Base-by-base conservation (phyloP, 2,113 vertebrate genomes). In the Natator depressus region DNA sequence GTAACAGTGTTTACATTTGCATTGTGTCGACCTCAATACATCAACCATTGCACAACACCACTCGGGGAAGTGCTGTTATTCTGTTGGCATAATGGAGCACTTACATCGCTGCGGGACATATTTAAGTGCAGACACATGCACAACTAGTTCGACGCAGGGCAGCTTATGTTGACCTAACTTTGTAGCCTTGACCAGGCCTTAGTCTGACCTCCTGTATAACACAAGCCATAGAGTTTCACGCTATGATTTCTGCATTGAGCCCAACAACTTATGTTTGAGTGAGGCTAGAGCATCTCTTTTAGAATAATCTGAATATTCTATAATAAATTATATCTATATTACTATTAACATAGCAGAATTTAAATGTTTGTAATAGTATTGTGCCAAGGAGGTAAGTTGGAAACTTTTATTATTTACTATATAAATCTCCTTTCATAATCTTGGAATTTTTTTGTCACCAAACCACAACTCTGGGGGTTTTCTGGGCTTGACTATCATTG, bases 151-250 rank as follows among this genome's bases (percentile, higher is more conserved):
- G 8, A 72, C 8, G 17, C 16, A 38, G n/a, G n/a, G 35, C 20
- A 19, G 35, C 35, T 69, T 69, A n/a, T 69, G 35, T 38, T 5
- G 17, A 20, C 35, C 8, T 69, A 69, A n/a, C 31, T 38, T 69
- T 20, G 65, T 69, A 69, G 35, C 65, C 19, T 69, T 38, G 17
- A 69, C 17, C 35, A 10, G 35, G 65, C 17, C 65, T 38, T 69
- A 10, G 31, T 69, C 35, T 69, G 35, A 69, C 9, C 35, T 62
- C 59, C 20, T 89, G 27, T 55, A 83, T 46, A 80, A 27, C 35
- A 57, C 8, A 10, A 31, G 24, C 5, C 6, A 19, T 8, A 2
- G 13, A 24, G 24, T 38, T 20, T 46, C 82, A 49, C 0, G 0
- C 10, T 65, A 10, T 55, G n/a, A 85, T 20, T 81, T 46, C 13